Base-by-base conservation (phyloP, 1,140 invertebrate genomes). In the Harpegnathos saltator region DNA sequence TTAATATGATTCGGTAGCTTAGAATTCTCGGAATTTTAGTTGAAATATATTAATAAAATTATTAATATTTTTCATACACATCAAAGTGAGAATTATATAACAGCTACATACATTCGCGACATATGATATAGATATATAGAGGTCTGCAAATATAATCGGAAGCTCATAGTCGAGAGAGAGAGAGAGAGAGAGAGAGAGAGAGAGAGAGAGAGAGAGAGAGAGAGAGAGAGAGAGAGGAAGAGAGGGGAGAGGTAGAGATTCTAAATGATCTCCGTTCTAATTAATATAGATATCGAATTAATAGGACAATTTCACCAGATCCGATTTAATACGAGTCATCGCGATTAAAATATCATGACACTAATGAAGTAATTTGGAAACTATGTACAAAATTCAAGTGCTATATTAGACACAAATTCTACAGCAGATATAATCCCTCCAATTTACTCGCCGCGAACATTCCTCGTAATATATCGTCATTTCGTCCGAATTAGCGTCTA, bases 131-230 rank as follows among this genome's bases (percentile, higher is more conserved):
- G 14, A 4, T 11, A 44, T 44, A 9, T 44, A 11, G 3, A 5
- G 38, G 3, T 56, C 54, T 56, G n/a, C n/a, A 56, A 56, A 56
- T 56, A 44, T 65, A 65, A 65, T 65, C 7, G n/a, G 3, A 65
- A 65, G n/a, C 33, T 44, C 12, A 33, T 44, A n/a, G n/a, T n/a
- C n/a, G n/a, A n/a, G n/a, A n/a, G n/a, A n/a, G n/a, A n/a, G n/a
- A n/a, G n/a, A n/a, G n/a, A n/a, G n/a, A n/a, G n/a, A n/a, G n/a
- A n/a, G n/a, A n/a, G n/a, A n/a, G n/a, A n/a, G n/a, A n/a, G n/a
- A n/a, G n/a, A n/a, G n/a, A n/a, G n/a, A n/a, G n/a, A n/a, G n/a
- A n/a, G n/a, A n/a, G n/a, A n/a, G n/a, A n/a, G n/a, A n/a, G n/a
- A n/a, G n/a, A n/a, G n/a, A n/a, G n/a, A n/a, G n/a, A n/a, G n/a